Evolutionary conservation across 1,140 invertebrate species (phyloP).

Genomic region (Brachionus rotundiformis): DNA sequence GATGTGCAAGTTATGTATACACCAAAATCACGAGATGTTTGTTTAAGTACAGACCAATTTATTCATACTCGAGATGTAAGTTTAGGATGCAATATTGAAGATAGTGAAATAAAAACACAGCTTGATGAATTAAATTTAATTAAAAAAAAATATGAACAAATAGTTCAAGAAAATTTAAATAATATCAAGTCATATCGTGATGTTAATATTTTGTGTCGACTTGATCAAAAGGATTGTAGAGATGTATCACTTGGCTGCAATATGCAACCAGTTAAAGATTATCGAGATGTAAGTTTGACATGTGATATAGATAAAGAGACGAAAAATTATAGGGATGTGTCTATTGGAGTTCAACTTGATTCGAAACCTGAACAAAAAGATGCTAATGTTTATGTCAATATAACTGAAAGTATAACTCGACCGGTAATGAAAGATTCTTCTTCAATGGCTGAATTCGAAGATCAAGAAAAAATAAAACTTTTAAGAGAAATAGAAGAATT

Average conservation of each 20-base stretch:
- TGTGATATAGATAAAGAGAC: constrained; percentile 43
- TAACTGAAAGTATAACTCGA: not conserved
- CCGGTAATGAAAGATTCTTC: not conserved
- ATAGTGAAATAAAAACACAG: not conserved
- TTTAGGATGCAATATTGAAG: not conserved
- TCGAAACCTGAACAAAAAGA: constrained; percentile 1
- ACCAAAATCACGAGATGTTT: constrained; percentile 45
- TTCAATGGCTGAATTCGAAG: not conserved
- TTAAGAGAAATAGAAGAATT: not conserved
- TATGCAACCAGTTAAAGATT: not conserved
- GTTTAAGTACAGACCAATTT: constrained; percentile 25
- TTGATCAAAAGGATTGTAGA: constrained; percentile 34
- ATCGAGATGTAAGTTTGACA: constrained; percentile 22
- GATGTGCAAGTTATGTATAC: constrained; percentile 51
- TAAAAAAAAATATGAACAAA: constrained; percentile 6
- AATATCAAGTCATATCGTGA: constrained; percentile 31
- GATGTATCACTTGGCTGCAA: constrained; percentile 42
- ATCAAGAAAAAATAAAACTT: not conserved
- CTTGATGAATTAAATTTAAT: constrained; percentile 27
- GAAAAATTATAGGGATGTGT: constrained; percentile 34
- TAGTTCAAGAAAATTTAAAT: not conserved
- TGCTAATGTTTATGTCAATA: constrained; percentile 36
- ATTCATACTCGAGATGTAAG: not conserved
- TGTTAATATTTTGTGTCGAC: constrained; percentile 28
- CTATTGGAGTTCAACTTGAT: not conserved